phyloP scores from a whole-genome alignment of 2,797 vertebrate genomes.

The Fistularia commersonii region DNA sequence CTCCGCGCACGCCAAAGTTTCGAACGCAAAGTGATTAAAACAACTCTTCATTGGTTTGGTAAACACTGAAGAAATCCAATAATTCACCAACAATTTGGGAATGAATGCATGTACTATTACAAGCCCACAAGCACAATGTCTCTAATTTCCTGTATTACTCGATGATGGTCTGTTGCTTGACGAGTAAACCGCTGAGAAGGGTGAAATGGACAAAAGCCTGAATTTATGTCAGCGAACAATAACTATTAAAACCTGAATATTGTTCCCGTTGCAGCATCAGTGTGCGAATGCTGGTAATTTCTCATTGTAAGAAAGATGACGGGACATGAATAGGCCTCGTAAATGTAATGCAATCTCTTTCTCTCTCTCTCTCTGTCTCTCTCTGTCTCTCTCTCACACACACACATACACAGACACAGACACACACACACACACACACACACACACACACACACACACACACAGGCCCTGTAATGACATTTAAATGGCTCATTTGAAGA shows the following conservation, averaged over 20 bases:
- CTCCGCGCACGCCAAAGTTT: too few species aligned
- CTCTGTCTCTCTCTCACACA: not conserved
- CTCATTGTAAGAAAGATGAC: conserved; percentile 46
- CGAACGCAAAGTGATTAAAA: too few species aligned
- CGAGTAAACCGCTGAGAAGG: conserved; percentile 21
- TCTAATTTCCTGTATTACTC: conserved; percentile 20
- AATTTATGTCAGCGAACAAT: conserved; percentile 39
- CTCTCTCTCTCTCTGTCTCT: too few species aligned
- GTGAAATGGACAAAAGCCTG: conserved; percentile 21
- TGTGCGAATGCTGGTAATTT: conserved; percentile 49
- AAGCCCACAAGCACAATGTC: not conserved
- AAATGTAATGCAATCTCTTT: conserved; percentile 45
- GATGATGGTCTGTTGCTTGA: not conserved
- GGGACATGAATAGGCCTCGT: conserved; percentile 52
- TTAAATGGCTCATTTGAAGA: conserved; percentile 75
- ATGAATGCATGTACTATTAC: too few species aligned
- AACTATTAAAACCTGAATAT: conserved; percentile 39
- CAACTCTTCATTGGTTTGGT: too few species aligned
- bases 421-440: conserved; percentile 17
- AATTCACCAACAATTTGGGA: too few species aligned
- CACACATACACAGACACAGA: conserved; percentile 24
- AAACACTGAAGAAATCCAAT: too few species aligned
- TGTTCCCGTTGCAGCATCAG: conserved; percentile 19
- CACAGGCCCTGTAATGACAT: conserved; percentile 62
- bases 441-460: conserved; percentile 22